phyloP scores from a whole-genome alignment of 2,113 vertebrate species.

The Rhodinocichla rosea region DNA sequence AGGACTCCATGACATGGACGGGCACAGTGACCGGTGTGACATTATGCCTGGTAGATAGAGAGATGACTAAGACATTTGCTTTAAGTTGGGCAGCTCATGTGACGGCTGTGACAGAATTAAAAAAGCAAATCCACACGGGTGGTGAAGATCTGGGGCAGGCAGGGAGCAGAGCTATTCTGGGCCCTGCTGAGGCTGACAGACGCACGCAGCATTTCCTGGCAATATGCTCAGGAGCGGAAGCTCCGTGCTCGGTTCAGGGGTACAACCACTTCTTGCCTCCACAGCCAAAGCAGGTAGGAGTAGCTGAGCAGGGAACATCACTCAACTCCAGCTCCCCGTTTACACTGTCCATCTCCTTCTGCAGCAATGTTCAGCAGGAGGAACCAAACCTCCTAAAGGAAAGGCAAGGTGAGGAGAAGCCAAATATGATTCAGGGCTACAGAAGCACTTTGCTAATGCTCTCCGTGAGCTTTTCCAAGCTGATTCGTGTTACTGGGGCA shows the following conservation, averaged over 20 bases:
- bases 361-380: neutral
- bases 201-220: neutral
- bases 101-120: neutral
- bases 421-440: neutral
- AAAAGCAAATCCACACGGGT: neutral
- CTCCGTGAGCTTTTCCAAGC: neutral
- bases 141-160: neutral
- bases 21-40: rapidly evolving
- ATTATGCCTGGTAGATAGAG: neutral
- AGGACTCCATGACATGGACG: rapidly evolving
- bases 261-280: neutral
- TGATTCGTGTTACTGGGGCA: rapidly evolving
- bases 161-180: neutral
- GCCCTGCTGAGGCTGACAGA: neutral
- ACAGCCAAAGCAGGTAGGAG: neutral
- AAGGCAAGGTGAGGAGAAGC: neutral
- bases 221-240: neutral
- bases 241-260: neutral
- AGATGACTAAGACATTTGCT: neutral
- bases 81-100: neutral
- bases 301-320: rapidly evolving
- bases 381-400: neutral
- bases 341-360: neutral
- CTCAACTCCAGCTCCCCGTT: rapidly evolving
- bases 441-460: neutral